These are phyloP conservation scores for Craterocephalus amniculus DNA, from an alignment of 2,797 vertebrate genomes.

Conservation along the genomic window DNA sequence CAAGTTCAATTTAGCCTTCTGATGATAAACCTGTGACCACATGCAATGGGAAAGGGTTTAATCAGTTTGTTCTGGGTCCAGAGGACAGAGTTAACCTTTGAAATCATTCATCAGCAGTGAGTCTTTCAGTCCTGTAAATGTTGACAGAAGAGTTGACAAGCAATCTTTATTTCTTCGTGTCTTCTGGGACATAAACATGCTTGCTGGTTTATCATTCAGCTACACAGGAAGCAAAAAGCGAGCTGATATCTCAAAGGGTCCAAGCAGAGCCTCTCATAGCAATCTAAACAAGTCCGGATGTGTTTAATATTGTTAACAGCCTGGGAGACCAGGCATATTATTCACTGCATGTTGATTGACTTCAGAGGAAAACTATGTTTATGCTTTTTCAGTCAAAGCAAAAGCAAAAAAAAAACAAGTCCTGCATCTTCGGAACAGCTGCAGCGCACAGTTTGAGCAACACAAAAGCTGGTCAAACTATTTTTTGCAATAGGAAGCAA, in stretches of 20 bases:
- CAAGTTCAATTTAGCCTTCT: no score
- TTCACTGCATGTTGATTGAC: constrained; percentile 66
- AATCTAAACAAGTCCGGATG: constrained; percentile 62
- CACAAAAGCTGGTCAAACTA: constrained; percentile 6
- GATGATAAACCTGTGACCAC: no score
- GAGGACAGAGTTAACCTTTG: not conserved
- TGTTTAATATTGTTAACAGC: constrained; percentile 73
- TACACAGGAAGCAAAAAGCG: not conserved
- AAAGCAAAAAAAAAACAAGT: constrained; percentile 19
- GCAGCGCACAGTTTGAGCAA: not conserved
- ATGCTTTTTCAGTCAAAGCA: constrained; percentile 36
- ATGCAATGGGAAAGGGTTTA: no score
- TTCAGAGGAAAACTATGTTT: constrained; percentile 69
- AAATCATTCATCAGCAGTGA: not conserved
- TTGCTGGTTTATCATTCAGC: constrained; percentile 2
- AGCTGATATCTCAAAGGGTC: constrained; percentile 10
- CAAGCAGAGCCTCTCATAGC: constrained; percentile 36
- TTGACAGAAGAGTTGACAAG: not conserved
- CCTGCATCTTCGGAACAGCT: constrained; percentile 27
- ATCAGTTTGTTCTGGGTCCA: not conserved
- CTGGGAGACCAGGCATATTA: constrained; percentile 55
- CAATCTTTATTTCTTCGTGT: not conserved
- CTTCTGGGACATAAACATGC: not conserved
- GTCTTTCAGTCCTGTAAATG: not conserved
- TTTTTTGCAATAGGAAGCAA: constrained; percentile 13